These are phyloP conservation scores for Gouania willdenowi DNA, from an alignment of 2,797 vertebrate species.

Conservation along the genomic window DNA sequence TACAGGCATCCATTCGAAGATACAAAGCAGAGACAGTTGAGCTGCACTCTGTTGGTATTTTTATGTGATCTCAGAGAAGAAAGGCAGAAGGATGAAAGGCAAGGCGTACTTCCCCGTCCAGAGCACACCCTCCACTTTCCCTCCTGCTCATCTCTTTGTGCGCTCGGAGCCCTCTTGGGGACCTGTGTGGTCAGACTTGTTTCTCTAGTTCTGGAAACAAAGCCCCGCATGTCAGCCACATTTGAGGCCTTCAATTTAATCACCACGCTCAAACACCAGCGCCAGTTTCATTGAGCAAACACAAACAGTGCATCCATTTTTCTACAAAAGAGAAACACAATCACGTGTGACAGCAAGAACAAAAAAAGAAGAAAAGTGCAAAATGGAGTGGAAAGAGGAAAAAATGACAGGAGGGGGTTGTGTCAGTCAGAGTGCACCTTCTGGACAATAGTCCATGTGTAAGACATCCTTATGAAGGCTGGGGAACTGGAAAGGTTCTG, in stretches of 20 bases:
- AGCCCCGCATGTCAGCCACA: conserved; percentile 35
- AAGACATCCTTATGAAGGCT: conserved; percentile 23
- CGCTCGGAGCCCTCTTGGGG: conserved; percentile 15
- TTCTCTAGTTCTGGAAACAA: conserved; percentile 62
- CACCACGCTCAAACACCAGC: conserved; percentile 8
- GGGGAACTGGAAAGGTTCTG: conserved; percentile 39
- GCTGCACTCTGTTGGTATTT: neutral
- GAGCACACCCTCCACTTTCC: conserved; percentile 11
- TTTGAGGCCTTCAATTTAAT: conserved; percentile 26
- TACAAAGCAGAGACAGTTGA: neutral
- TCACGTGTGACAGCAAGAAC: conserved; percentile 18
- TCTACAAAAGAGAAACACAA: conserved; percentile 26
- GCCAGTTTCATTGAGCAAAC: conserved; percentile 22
- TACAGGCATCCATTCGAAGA: neutral
- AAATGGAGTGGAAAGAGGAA: conserved; percentile 35
- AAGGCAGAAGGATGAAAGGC: too few species aligned
- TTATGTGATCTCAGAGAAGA: neutral
- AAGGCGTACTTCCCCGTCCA: conserved; percentile 7
- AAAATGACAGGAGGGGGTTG: conserved; percentile 24
- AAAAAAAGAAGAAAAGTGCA: conserved; percentile 2
- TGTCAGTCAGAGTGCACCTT: conserved; percentile 24
- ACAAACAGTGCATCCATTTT: conserved; percentile 32
- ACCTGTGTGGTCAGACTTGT: conserved; percentile 44
- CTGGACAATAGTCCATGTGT: conserved; percentile 56
- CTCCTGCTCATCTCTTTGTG: conserved; percentile 48